A percentile compares a stretch with the other conserved stretches of the same genome.
phyloP scores from a whole-genome alignment of 1,140 invertebrate genomes.

The Mylabris phalerata region DNA sequence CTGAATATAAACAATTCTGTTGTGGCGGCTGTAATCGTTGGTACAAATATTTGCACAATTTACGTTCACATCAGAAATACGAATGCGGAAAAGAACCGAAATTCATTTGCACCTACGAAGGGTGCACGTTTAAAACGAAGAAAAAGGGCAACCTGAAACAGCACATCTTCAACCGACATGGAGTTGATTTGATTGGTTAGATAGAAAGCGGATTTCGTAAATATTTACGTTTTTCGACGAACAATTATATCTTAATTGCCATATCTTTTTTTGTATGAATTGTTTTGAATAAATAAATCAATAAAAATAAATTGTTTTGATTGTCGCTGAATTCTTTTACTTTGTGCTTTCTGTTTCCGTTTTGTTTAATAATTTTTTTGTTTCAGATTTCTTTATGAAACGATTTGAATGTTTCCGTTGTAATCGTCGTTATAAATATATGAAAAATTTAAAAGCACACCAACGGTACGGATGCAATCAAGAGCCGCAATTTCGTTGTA shows the following conservation, averaged over 20 bases:
- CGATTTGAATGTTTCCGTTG: neutral
- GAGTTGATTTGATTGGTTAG: conserved; percentile 10
- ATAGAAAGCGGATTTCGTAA: neutral
- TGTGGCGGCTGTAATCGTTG: conserved; percentile 10
- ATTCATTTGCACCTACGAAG: conserved; percentile 43
- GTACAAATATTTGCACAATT: conserved; percentile 11
- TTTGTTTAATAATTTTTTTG: neutral
- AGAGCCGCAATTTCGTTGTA: conserved; percentile 66
- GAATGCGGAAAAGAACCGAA: conserved; percentile 55
- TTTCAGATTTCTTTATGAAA: neutral
- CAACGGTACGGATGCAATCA: conserved; percentile 56
- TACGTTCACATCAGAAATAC: conserved; percentile 50
- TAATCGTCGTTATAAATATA: conserved; percentile 15
- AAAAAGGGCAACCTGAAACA: conserved; percentile 41
- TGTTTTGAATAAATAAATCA: too few relatives aligned
- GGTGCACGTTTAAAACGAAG: conserved; percentile 30
- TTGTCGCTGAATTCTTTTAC: too few relatives aligned
- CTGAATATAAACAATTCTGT: conserved; percentile 7
- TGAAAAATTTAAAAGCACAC: conserved; percentile 36
- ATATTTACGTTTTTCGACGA: too few relatives aligned
- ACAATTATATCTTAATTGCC: too few relatives aligned
- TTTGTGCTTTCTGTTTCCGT: too few relatives aligned
- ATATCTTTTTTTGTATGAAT: too few relatives aligned
- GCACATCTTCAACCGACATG: conserved; percentile 18
- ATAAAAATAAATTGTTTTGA: too few relatives aligned